These are phyloP conservation scores for Fukomys damarensis DNA, from an alignment of 2,113 vertebrate genomes.

Conservation along the genomic window DNA sequence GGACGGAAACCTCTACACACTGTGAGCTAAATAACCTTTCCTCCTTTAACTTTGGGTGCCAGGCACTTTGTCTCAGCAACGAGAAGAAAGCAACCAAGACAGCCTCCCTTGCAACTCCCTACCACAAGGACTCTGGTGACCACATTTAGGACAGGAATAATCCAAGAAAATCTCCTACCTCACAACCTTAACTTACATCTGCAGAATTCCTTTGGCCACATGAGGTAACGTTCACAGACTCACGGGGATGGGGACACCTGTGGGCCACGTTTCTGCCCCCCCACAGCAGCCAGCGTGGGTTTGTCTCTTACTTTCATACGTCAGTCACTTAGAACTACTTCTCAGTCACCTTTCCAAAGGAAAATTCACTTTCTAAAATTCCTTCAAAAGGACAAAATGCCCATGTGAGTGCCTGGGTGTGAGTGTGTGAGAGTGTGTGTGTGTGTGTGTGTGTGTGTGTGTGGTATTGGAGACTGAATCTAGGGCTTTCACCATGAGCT, in stretches of 20 bases:
- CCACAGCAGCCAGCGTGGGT: background rate
- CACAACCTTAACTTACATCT: background rate
- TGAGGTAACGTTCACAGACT: background rate
- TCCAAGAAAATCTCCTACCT: background rate
- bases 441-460: background rate
- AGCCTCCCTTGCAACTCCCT: background rate
- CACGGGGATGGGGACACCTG: background rate
- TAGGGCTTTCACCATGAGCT: background rate
- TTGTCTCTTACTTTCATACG: no score
- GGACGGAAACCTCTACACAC: no score
- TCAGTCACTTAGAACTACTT: background rate
- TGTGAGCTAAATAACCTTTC: no score
- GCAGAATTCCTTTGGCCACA: background rate
- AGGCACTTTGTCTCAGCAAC: no score
- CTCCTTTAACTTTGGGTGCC: no score
- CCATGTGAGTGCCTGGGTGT: no score
- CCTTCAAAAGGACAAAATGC: background rate
- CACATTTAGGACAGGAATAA: background rate
- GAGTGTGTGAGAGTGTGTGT: background rate
- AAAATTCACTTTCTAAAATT: background rate
- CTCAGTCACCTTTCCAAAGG: background rate
- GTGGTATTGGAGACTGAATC: background rate
- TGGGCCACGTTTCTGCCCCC: background rate
- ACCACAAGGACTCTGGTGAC: accelerated
- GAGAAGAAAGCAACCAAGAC: no score